Percentiles rank a stretch among this genome's conserved stretches.
Conservation (phyloP, 2,113 vertebrate species). For the Oreotrochilus melanogaster region DNA sequence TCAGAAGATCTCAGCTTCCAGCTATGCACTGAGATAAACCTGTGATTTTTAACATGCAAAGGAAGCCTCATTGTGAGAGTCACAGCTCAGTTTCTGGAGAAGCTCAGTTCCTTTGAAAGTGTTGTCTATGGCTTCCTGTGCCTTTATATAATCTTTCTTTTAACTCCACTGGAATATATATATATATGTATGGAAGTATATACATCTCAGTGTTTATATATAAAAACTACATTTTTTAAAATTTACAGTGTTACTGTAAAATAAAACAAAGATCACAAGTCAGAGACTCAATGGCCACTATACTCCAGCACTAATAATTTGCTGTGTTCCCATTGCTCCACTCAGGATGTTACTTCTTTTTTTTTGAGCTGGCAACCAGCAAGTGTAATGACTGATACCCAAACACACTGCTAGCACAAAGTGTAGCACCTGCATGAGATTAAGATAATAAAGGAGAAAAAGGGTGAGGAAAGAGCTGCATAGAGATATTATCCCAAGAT, state of each 20-base stretch:
- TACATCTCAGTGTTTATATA: neutral
- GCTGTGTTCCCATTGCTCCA: neutral
- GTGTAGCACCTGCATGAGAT: neutral
- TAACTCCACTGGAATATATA: neutral
- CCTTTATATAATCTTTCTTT: neutral
- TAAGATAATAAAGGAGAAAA: neutral
- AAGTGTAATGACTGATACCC: neutral
- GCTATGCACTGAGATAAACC: neutral
- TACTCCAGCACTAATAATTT: neutral
- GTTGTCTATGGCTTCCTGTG: neutral
- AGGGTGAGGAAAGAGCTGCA: neutral
- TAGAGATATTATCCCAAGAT: neutral
- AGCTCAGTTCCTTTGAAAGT: neutral
- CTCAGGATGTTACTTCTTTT: neutral
- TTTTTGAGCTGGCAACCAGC: neutral
- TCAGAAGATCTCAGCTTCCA: neutral
- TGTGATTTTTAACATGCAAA: neutral
- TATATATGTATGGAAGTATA: neutral
- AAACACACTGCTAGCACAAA: neutral
- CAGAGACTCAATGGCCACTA: neutral
- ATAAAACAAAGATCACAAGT: neutral
- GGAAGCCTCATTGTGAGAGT: neutral
- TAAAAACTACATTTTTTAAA: neutral
- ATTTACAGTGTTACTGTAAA: neutral
- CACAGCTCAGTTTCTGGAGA: neutral